Evolutionary conservation across 2,888 invertebrate genomes (phyloP), one percentile per base, ranked within the genome.

Genomic region (Drosophila meridiana): DNA sequence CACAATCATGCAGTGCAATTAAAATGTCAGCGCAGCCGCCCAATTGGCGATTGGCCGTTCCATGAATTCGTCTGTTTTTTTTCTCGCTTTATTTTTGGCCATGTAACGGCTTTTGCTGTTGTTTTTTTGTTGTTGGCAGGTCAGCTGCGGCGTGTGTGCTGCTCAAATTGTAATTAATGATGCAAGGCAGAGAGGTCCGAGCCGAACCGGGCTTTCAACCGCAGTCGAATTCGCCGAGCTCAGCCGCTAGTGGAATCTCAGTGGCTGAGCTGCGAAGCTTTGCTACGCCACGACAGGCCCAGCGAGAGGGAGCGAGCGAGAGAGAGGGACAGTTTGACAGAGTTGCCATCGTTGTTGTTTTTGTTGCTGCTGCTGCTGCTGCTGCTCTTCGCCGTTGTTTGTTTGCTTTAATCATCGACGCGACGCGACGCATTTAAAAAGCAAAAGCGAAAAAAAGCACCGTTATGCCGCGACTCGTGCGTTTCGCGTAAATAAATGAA

Each of bases 101-200:
- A 40, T 78, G 60, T 71, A 68, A 71, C 65, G 71, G 65, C 78
- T 60, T 47, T 45, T 56, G 50, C 20, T 65, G 40, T 52, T 36
- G 42, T 20, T 42, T 20, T 11, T 42, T 20, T 40, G 56, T 55
- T 52, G 52, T 6, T 55, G 55, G n/a, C 43, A 7, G 56, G 42
- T 42, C 56, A 57, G 42, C 56, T 8, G 28, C 28, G 14, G 57
- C 43, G 38, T n/a, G 45, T 55, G 73, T 79, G 83, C 76, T 74
- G 77, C 83, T 86, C 81, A 87, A 87, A 87, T 89, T 87, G 86
- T 87, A 87, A 87, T 87, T 87, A 87, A 87, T 87, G 89, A 87
- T 87, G 89, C 89, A 87, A 80, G 84, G 79, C 84, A 55, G 55
- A 40, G 40, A 73, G 75, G 80, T 72, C 76, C 64, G 20, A 63